These are phyloP conservation scores for Nibea coibor DNA, from an alignment of 2,113 vertebrate genomes.

Conservation along the genomic window DNA sequence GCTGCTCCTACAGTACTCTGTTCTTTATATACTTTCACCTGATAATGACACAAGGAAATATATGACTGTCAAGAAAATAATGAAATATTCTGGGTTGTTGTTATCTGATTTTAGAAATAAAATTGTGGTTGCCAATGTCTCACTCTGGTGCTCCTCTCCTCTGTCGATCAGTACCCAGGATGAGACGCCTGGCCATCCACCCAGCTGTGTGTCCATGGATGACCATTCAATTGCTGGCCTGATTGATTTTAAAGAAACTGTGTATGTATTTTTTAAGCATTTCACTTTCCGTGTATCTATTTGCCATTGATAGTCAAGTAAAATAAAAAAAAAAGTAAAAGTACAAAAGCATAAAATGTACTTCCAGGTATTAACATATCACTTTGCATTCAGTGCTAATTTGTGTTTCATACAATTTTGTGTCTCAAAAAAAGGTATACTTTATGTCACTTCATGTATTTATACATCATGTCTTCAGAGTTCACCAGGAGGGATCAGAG, in stretches of 20 bases:
- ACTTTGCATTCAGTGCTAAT: neutral
- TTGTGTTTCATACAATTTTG: neutral
- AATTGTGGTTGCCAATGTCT: neutral
- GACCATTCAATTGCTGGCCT: neutral
- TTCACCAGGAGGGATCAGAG: neutral
- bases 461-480: neutral
- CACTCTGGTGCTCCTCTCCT: neutral
- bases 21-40: neutral
- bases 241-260: slow-evolving; percentile 12
- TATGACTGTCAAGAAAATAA: neutral
- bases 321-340: no score
- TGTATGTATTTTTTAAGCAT: neutral
- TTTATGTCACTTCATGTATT: neutral
- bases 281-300: neutral
- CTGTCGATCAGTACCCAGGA: neutral
- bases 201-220: neutral
- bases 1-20: no score
- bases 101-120: neutral
- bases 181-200: neutral
- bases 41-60: no score
- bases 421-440: neutral
- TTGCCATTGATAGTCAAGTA: no score
- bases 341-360: no score
- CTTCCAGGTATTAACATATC: neutral
- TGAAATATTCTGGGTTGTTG: neutral